Percentiles rank a stretch among this genome's conserved stretches.
Evolutionary conservation across 1,140 invertebrate genomes (phyloP).

Genomic region (Eciton burchellii): DNA sequence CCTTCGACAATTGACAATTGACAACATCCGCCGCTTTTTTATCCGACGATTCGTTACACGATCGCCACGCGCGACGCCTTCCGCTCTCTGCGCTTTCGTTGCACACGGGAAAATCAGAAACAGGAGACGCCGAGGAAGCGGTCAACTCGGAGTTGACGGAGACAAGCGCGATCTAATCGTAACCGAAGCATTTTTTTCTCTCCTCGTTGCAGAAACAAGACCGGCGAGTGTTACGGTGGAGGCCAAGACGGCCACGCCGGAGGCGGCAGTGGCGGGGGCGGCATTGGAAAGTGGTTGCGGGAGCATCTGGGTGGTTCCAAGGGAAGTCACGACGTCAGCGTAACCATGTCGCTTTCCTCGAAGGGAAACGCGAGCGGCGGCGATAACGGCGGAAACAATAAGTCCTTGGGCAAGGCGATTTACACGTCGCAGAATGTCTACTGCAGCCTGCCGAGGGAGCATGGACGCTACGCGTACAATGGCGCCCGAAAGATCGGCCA

Average conservation of each 20-base stretch:
- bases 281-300: constrained; percentile 82
- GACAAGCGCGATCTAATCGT: constrained; percentile 10
- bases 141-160: too few relatives aligned
- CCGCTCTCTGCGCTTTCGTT: too few relatives aligned
- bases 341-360: constrained; percentile 39
- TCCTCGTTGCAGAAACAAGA: constrained; percentile 71
- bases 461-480: constrained; percentile 72
- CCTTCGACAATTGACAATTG: not conserved
- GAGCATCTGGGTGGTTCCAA: constrained; percentile 81
- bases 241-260: constrained; percentile 60
- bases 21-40: constrained; percentile 3
- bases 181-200: constrained; percentile 40
- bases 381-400: constrained; percentile 70
- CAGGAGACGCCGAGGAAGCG: too few relatives aligned
- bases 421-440: constrained; percentile 82
- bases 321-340: constrained; percentile 66
- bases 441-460: constrained; percentile 81
- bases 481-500: constrained; percentile 71
- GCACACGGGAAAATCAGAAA: too few relatives aligned
- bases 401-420: constrained; percentile 73
- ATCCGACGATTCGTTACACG: too few relatives aligned
- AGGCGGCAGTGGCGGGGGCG: constrained; percentile 73
- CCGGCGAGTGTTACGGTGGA: constrained; percentile 36
- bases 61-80: constrained; percentile 20
- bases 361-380: constrained; percentile 61